Evolutionary conservation across 2,113 vertebrate species (phyloP).

Genomic region (Danio rerio): DNA sequence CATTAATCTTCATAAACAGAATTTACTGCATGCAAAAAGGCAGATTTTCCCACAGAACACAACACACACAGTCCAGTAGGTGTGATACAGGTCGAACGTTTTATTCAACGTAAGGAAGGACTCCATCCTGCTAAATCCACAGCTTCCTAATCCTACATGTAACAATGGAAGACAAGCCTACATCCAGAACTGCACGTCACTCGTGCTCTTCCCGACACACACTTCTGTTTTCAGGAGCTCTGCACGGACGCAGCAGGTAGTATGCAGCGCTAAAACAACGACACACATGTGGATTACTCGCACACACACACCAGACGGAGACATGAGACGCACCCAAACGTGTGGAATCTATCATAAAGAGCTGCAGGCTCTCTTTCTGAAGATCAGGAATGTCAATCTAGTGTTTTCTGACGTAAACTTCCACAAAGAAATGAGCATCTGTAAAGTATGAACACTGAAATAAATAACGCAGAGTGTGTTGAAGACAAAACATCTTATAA

Average conservation of each 20-base stretch:
- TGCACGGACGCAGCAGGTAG: constrained; percentile 58
- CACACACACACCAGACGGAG: constrained; percentile 68
- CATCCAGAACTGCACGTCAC: constrained; percentile 57
- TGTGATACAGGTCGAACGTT: constrained; percentile 31
- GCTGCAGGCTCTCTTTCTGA: constrained; percentile 58
- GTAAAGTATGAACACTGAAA: constrained; percentile 27
- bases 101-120: constrained; percentile 70
- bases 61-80: background rate
- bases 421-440: background rate
- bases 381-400: constrained; percentile 50
- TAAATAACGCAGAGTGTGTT: constrained; percentile 60
- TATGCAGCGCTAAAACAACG: constrained; percentile 70
- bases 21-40: background rate
- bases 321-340: constrained; percentile 61
- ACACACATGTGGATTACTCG: constrained; percentile 66
- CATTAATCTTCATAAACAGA: too few species aligned
- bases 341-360: constrained; percentile 67
- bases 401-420: constrained; percentile 36
- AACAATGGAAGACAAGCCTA: constrained; percentile 69
- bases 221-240: too few species aligned
- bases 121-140: constrained; percentile 70
- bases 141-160: constrained; percentile 63
- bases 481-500: constrained; percentile 44
- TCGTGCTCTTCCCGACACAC: constrained; percentile 32
- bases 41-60: background rate